Evolutionary conservation across 2,797 vertebrate genomes (phyloP).

Genomic region (Nyctibius grandis): DNA sequence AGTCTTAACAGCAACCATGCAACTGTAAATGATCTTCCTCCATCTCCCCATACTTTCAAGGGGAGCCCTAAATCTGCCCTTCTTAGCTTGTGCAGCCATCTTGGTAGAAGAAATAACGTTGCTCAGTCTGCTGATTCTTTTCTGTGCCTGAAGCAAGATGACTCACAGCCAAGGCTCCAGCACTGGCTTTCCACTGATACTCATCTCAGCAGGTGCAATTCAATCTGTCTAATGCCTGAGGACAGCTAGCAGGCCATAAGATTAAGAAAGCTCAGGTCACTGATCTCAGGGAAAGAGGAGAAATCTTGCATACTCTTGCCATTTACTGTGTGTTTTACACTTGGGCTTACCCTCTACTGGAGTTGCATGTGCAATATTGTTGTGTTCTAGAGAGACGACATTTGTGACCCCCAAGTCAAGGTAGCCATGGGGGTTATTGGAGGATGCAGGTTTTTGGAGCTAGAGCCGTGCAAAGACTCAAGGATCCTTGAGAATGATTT

Average conservation of each 20-base stretch:
- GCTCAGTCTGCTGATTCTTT: not conserved
- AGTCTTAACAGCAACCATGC: not conserved
- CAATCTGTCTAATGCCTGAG: not conserved
- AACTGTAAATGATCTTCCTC: not conserved
- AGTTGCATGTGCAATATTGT: not conserved
- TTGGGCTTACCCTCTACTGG: not conserved
- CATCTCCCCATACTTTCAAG: not conserved
- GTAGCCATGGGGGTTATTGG: not conserved
- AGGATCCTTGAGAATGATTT: not conserved
- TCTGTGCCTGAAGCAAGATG: not conserved
- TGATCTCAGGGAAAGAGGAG: not conserved
- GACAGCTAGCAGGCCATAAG: not conserved
- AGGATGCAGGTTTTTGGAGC: not conserved
- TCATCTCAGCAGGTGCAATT: conserved; percentile 21
- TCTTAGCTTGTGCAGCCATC: not conserved
- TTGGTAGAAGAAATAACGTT: not conserved
- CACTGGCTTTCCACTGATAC: not conserved
- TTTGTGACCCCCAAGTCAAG: not conserved
- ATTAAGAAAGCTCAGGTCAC: not conserved
- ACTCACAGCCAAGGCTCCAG: not conserved
- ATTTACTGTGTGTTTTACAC: not conserved
- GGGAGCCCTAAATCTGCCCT: not conserved
- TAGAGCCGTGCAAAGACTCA: not conserved
- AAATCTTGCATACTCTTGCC: not conserved
- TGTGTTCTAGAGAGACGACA: not conserved